Evolutionary conservation across 2,797 vertebrate species (phyloP), one percentile per base, ranked within the genome.

Genomic region (Coracias cyanogaster): DNA sequence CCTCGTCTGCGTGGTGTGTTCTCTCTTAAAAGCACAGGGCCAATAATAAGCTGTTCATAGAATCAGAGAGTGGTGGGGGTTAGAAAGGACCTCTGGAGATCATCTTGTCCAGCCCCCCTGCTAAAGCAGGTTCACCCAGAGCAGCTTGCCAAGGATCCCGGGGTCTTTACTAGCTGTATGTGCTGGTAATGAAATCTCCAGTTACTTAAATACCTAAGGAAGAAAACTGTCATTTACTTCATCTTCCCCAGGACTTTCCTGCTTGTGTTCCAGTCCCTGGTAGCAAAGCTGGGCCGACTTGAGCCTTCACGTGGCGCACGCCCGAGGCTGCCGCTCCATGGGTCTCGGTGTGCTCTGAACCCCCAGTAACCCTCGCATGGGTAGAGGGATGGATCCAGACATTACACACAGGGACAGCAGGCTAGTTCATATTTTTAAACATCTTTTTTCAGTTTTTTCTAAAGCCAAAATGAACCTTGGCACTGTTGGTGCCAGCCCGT

Each of bases 221-320:
- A 51, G 37, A 46, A 49, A 55, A 84, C 35, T 25, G 41, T 77
- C n/a, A 31, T 81, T 91, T 66, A 45, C 15, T 80, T 77, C 29
- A 37, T 62, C 61, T 71, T 66, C 74, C 66, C n/a, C 28, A 57
- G 70, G 46, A 35, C 16, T 71, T 60, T 16, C 28, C 28, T 6
- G 2, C 43, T 81, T 41, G 29, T 0, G 0, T 35, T 71, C 57
- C 70, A 19, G 39, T n/a, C 41, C 16, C 37, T 12, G n/a, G 21
- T 45, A 51, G 74, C 8, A 3, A 49, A 49, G 73, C 45, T 46
- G 51, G 21, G 45, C 31, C 33, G 31, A 4, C 4, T 2, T 0
- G 1, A 71, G 31, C 24, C 28, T 3, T 54, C 0, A 0, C 9
- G 24, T 35, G 0, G 16, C 52, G 22, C 0, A 2, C 8, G 11